Evolutionary conservation across 2,797 vertebrate species (phyloP).

Genomic region (Hippopotamyrus pictus): DNA sequence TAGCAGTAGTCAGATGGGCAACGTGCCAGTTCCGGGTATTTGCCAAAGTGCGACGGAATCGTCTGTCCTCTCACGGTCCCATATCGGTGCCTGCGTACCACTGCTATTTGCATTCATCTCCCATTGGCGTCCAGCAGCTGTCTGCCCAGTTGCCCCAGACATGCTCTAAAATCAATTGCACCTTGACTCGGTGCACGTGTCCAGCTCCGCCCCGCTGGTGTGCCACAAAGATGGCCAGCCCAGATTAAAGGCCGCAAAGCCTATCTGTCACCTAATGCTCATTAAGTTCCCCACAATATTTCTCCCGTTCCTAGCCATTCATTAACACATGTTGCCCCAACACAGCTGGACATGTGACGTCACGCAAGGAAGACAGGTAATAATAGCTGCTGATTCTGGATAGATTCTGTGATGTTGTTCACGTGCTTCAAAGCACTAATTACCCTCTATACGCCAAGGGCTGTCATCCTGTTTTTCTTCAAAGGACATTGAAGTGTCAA

Average conservation of each 20-base stretch:
- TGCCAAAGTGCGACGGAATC: neutral
- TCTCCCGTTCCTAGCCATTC: neutral
- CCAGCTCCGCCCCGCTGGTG: neutral
- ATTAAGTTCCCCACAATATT: neutral
- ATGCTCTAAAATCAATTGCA: neutral
- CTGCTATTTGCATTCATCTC: neutral
- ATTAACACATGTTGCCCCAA: neutral
- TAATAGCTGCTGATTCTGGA: neutral
- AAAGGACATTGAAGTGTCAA: neutral
- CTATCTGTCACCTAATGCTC: neutral
- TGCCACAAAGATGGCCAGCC: neutral
- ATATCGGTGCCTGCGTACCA: neutral
- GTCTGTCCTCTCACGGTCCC: neutral
- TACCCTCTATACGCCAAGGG: neutral
- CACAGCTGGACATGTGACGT: slow-evolving; percentile 2
- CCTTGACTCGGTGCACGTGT: neutral
- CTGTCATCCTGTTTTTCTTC: neutral
- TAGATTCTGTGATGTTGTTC: neutral
- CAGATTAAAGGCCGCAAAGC: neutral
- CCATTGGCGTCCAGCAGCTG: neutral
- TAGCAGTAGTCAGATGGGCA: neutral
- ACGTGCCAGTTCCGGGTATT: neutral
- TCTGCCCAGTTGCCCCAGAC: neutral
- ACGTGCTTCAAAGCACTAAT: neutral
- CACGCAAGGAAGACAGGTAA: neutral